phyloP scores from a whole-genome alignment of 2,797 vertebrate genomes.

The Poecilia gillii region DNA sequence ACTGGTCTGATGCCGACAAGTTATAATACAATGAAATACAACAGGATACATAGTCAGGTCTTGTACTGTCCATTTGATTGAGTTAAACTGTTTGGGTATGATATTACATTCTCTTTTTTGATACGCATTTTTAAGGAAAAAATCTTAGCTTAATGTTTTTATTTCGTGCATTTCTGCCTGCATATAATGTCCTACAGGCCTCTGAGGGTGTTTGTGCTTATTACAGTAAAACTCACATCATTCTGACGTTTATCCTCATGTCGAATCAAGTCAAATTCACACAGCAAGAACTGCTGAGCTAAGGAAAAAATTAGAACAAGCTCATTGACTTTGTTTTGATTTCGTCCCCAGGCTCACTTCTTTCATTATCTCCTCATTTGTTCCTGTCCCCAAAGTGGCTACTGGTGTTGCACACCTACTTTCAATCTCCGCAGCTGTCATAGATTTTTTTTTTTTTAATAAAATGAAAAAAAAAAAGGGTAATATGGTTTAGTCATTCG shows the following conservation, averaged over 20 bases:
- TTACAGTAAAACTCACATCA: slow-evolving; percentile 44
- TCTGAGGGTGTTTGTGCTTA: slow-evolving; percentile 36
- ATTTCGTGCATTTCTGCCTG: neutral
- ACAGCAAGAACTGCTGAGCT: slow-evolving; percentile 67
- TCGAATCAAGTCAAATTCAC: slow-evolving; percentile 64
- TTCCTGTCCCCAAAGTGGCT: slow-evolving; percentile 66
- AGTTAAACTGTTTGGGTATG: slow-evolving; percentile 9
- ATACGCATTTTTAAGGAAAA: neutral
- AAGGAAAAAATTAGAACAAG: slow-evolving; percentile 66
- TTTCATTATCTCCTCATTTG: slow-evolving; percentile 77
- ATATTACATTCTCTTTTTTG: neutral
- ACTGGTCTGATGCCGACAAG: slow-evolving; percentile 60
- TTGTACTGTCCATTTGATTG: slow-evolving; percentile 29
- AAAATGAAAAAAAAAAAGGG: slow-evolving; percentile 25
- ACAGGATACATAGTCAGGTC: slow-evolving; percentile 21
- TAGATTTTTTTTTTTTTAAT: slow-evolving; percentile 27
- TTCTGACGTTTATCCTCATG: slow-evolving; percentile 68
- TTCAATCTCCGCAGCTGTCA: slow-evolving; percentile 69
- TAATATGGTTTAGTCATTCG: slow-evolving; percentile 30
- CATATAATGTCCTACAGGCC: neutral
- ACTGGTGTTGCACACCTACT: slow-evolving; percentile 40
- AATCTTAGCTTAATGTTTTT: slow-evolving; percentile 9
- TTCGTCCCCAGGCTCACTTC: slow-evolving; percentile 68
- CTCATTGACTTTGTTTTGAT: slow-evolving; percentile 67
- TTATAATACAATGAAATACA: slow-evolving; percentile 65